Base-by-base conservation (phyloP, 1,140 invertebrate species). In the Pogonomyrmex barbatus region DNA sequence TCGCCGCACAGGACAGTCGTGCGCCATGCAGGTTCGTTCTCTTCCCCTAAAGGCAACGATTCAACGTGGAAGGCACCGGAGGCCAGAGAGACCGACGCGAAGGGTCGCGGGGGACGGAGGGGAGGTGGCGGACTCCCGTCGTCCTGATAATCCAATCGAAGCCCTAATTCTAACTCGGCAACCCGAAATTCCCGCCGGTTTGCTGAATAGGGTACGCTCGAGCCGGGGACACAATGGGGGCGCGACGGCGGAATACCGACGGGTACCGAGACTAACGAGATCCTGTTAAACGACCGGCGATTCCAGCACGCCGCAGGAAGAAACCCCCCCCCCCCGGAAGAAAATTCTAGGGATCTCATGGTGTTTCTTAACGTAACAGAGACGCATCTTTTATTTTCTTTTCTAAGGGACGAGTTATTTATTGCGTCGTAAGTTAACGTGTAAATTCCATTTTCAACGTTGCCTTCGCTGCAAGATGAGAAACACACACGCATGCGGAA, bases 61-160 rank as follows among this genome's bases (percentile, higher is more conserved):
- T 89, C 92, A 92, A 92, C 91, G 87, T 65, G 86, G 83, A 93
- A 93, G 93, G 91, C 89, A 92, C 91, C 85, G 91, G 92, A 93
- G 92, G 93, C 93, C 88, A 82, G 62, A 89, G 90, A 83, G 88
- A 84, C 73, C 47, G 83, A 87, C 73, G 70, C 67, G 36, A 47
- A 77, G 62, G 73, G 85, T 78, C 65, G 56, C 12, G 47, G 68
- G 67, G 24, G 24, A 58, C 77, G 85, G 73, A 54, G 63, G 87
- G 85, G 77, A 62, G 86, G 50, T 42, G 77, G 60, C 68, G 85
- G 87, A 78, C 81, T 85, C 68, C 89, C 85, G 67, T 75, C 89
- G 91, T 92, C 84, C 92, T 93, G 94, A 95, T 95, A 95, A 95
- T 95, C 93, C 93, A 95, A 95, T 95, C 94, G 93, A 94, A 95